Base-by-base conservation (phyloP, 1,140 invertebrate genomes). In the roundworm (Caenorhabditis elegans) region DNA sequence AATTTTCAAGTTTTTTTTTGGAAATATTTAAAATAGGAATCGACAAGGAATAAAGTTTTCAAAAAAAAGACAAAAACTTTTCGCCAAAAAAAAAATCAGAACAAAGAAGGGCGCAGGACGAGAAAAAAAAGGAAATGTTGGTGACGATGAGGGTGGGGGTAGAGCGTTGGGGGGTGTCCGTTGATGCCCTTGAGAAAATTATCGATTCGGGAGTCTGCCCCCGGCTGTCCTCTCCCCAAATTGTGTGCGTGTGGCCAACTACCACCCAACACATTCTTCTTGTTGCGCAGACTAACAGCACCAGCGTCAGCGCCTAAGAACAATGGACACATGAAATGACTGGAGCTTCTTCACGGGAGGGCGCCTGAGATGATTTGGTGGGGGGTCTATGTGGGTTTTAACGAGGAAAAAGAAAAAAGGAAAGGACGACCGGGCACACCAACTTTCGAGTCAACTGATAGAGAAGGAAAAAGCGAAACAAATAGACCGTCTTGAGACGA, bases 111-210 rank as follows among this genome's bases (percentile, higher is more conserved):
- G 28, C 26, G 53, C 26, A 60, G 34, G 13, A 15, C 10, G 19
- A 34, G 31, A 36, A 48, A 39, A 80, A 75, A 65, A 80, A 36
- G 24, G 47, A 43, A 47, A 31, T 48, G 79, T 48, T 46, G 79
- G 70, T 75, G 51, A 75, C 34, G 51, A 47, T 15, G 55, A 75
- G 22, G 79, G 70, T 46, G 60, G 28, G 10, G 49, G 39, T 46
- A 70, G 55, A 22, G 28, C 31, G 31, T 15, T 8, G 26, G 34
- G n/a, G 48, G 36, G 47, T 43, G 49, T 47, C 34, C 34, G 36
- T 43, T 15, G 79, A 70, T 43, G 53, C 70, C 49, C 79, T 70
- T 47, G 79, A 80, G 55, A 80, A 80, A 70, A 70, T 80, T 60
- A 80, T 51, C 79, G 55, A 70, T 80, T 48, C 15, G 55, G 46